phyloP scores from a whole-genome alignment of 2,113 vertebrate genomes.

The Atractosteus spatula region DNA sequence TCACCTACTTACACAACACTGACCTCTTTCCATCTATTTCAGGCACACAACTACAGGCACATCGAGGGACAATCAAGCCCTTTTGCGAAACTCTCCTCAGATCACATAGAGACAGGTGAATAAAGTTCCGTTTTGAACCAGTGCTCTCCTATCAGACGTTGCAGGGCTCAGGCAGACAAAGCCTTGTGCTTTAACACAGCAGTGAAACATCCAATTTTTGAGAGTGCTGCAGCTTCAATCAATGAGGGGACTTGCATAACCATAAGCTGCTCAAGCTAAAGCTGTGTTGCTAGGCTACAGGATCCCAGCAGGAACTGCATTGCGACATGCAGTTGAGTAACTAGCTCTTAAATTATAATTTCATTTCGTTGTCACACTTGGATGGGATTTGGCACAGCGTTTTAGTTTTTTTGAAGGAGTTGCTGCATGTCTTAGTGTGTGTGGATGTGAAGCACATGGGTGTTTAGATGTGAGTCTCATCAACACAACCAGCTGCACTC shows the following conservation, averaged over 20 bases:
- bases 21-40: too few relatives aligned
- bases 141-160: too few relatives aligned
- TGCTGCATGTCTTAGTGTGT: background rate
- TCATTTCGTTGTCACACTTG: background rate
- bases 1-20: too few relatives aligned
- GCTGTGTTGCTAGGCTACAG: constrained; percentile 28
- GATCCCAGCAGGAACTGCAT: constrained; percentile 29
- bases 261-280: constrained; percentile 14
- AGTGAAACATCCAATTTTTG: too few relatives aligned
- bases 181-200: too few relatives aligned
- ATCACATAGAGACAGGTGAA: too few relatives aligned
- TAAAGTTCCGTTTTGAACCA: too few relatives aligned
- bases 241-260: constrained; percentile 23
- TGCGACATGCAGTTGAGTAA: constrained; percentile 27
- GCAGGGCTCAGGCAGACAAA: too few relatives aligned
- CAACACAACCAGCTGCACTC: background rate
- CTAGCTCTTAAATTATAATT: constrained; percentile 14
- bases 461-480: background rate
- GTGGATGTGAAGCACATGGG: background rate
- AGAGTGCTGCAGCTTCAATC: constrained; percentile 17
- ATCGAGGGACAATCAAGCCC: too few relatives aligned
- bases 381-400: too few relatives aligned
- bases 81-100: too few relatives aligned
- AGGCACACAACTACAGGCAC: too few relatives aligned
- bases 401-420: background rate